Percentiles rank a stretch among this genome's conserved stretches.
These are phyloP conservation scores for Jacana jacana DNA, from an alignment of 2,113 vertebrate genomes.

Conservation along the genomic window DNA sequence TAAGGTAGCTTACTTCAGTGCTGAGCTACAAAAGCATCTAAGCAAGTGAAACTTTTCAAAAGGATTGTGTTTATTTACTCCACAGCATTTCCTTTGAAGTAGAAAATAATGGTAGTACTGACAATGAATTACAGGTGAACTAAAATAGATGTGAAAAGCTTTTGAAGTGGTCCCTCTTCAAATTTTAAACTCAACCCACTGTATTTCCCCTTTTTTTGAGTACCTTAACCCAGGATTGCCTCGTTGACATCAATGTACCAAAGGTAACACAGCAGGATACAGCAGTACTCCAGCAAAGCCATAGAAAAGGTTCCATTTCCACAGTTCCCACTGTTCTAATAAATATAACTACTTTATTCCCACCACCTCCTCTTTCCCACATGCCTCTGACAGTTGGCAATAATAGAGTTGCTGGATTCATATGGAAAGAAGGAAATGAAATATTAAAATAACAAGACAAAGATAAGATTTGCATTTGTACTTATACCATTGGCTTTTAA, in stretches of 20 bases:
- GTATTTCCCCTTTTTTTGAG: not conserved
- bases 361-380: constrained; percentile 50
- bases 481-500: constrained; percentile 54
- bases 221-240: not conserved
- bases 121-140: not conserved
- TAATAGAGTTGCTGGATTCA: constrained; percentile 63
- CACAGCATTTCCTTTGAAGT: not conserved
- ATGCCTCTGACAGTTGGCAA: constrained; percentile 47
- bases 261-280: not conserved
- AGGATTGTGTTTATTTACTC: constrained; percentile 9
- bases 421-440: constrained; percentile 64
- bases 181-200: not conserved
- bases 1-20: not conserved
- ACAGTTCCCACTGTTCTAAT: not conserved
- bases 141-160: not conserved
- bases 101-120: not conserved
- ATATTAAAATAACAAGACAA: constrained; percentile 66
- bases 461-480: constrained; percentile 66
- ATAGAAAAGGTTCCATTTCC: not conserved
- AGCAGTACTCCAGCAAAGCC: not conserved
- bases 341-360: constrained; percentile 35
- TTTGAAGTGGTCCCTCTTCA: not conserved
- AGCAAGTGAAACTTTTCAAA: not conserved
- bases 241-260: not conserved
- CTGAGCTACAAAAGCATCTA: not conserved